Evolutionary conservation across 1,140 invertebrate genomes (phyloP), one percentile per base, ranked within the genome.

Genomic region (Gryllus bimaculatus): DNA sequence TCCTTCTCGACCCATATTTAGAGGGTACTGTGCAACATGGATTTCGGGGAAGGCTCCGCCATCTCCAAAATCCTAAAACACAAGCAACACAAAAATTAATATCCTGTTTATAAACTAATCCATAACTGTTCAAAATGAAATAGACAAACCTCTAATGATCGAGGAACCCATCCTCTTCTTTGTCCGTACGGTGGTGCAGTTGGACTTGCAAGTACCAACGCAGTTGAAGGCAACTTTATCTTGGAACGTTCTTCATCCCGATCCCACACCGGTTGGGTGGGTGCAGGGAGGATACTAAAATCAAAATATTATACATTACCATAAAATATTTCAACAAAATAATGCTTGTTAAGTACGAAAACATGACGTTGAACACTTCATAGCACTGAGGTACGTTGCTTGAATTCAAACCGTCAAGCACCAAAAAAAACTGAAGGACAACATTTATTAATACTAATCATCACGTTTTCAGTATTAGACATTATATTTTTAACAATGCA

Each of bases 1-100:
- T 7, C 90, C 90, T 83, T 90, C 91, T 82, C 89, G 89, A 0
- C 94, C 93, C 89, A 98, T 94, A 81, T 93, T 93, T 48, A 99
- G 86, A 0, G 98, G 98, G 88, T 97, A 98, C 84, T 99, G 98
- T 0, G 97, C 97, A 15, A 99, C 93, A 85, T 94, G 94, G 79
- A 99, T 98, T 88, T 99, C 98, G 1, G 98, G 98, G 87, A 97
- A 99, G 0, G 98, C 96, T 13, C 98, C 98, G 8, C 98, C 98
- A 92, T 99, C 98, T 83, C 91, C 91, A 90, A 91, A 96, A 87
- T 95, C 94, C 89, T 88, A 78, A 78, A 84, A 81, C 21, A 76
- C 76, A 81, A 48, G 77, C 73, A 84, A 81, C n/a, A 76, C 77
- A 81, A 48, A 79, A 73, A 47, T 26, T 47, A n/a, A 48, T 76